Conservation (phyloP, 1,140 invertebrate species). For the Drosophila nikananu region DNA sequence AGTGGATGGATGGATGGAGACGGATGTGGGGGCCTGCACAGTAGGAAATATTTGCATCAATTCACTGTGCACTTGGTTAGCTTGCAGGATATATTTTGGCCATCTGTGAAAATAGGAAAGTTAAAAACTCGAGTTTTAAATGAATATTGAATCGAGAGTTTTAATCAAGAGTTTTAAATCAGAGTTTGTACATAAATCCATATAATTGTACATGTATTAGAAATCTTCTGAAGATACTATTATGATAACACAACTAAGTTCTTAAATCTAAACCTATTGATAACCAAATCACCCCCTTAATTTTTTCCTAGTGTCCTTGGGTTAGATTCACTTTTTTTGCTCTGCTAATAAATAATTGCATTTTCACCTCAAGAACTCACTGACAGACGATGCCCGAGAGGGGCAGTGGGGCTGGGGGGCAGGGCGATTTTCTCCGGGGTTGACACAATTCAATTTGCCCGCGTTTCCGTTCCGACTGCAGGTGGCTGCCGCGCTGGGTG, state of each 20-base stretch:
- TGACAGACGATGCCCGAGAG: conserved; percentile 59
- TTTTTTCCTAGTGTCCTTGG: conserved; percentile 12
- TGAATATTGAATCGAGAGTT: no score
- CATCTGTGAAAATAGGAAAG: background rate
- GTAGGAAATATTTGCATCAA: conserved; percentile 7
- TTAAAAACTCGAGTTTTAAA: background rate
- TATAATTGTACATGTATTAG: background rate
- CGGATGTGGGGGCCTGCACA: conserved; percentile 23
- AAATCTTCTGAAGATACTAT: background rate
- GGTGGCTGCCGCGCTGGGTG: background rate
- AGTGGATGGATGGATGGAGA: conserved; percentile 6
- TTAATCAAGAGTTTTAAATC: no score
- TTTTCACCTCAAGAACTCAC: conserved; percentile 81
- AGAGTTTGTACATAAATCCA: no score
- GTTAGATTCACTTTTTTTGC: conserved; percentile 42
- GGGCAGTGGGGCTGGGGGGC: background rate
- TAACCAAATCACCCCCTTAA: background rate
- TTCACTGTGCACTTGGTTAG: background rate
- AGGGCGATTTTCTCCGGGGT: conserved; percentile 34
- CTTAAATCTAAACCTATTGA: background rate
- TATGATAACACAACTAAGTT: background rate
- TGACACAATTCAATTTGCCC: conserved; percentile 78
- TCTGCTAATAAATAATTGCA: conserved; percentile 79
- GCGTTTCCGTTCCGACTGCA: conserved; percentile 70
- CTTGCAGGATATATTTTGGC: background rate